Evolutionary conservation across 2,888 invertebrate genomes (phyloP), one percentile per base, ranked within the genome.

Genomic region (Tanypteryx hageni): DNA sequence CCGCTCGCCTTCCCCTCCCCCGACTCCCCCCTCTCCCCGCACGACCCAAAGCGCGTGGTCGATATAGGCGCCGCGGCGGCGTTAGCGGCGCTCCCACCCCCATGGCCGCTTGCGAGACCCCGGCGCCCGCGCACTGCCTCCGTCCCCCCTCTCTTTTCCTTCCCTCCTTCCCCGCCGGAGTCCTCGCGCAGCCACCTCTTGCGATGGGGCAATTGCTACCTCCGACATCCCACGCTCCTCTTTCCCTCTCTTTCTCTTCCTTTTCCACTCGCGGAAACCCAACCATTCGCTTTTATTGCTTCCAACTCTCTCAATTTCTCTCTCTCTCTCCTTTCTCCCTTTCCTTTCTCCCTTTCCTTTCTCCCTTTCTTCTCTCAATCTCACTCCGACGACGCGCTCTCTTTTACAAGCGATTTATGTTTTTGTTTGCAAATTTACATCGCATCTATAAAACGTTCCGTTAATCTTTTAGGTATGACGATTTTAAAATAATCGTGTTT

Each of bases 41-140:
- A 58, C 31, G n/a, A n/a, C 31, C 61, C 11, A 27, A 58, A 58
- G 85, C 85, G 85, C 85, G 85, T 86, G 89, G 89, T 64, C 89
- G 89, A 64, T 64, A 68, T 27, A 64, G 14, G 44, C 16, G 44
- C n/a, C 31, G 14, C 27, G 14, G n/a, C n/a, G 22, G n/a, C 61
- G 16, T 27, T 22, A 18, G 27, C 27, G 64, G 18, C 27, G 18
- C 68, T 56, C 82, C 76, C 58, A 57, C 22, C 44, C 89, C 44
- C 44, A 44, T 85, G 4, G 31, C 58, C 86, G 44, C 84, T 68
- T 31, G 81, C 81, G 57, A 11, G 92, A 27, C 11, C 58, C 58
- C 81, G 81, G 44, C 91, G 81, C 44, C 31, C 58, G 58, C 86
- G 89, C 76, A 10, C 22, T 58, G 82, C 8, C 61, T 18, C 82